These are phyloP conservation scores for Drosophila littoralis DNA, from an alignment of 1,140 invertebrate species.

Conservation along the genomic window DNA sequence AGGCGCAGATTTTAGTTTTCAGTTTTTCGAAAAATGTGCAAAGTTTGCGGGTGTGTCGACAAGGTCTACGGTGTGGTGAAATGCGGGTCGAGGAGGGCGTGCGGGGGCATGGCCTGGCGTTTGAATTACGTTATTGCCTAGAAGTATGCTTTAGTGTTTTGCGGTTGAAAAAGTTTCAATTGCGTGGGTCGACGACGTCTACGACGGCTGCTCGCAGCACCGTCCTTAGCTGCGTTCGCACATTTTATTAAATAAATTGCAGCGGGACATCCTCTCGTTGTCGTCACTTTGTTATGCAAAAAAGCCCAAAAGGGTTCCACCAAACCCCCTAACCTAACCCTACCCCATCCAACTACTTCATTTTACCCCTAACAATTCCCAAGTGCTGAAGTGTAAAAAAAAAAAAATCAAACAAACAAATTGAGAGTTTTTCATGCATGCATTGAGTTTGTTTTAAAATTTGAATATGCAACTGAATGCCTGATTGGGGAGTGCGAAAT, in stretches of 20 bases:
- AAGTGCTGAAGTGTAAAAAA: constrained; percentile 50
- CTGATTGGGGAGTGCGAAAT: constrained; percentile 8
- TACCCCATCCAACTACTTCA: background rate
- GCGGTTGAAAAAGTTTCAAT: constrained; percentile 81
- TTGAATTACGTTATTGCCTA: constrained; percentile 80
- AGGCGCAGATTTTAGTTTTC: constrained; percentile 53
- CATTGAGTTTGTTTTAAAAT: constrained; percentile 37
- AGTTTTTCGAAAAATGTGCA: constrained; percentile 65
- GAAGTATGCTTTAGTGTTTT: constrained; percentile 78
- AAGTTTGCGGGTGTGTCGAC: constrained; percentile 73
- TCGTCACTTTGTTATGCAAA: constrained; percentile 71
- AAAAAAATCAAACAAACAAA: constrained; percentile 60
- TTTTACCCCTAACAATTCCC: constrained; percentile 7
- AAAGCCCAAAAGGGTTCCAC: constrained; percentile 49
- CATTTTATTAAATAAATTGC: constrained; percentile 79
- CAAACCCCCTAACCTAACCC: background rate
- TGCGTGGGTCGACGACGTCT: constrained; percentile 68
- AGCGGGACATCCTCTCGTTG: constrained; percentile 46
- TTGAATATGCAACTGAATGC: constrained; percentile 27
- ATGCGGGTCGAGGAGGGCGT: background rate
- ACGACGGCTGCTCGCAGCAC: constrained; percentile 10
- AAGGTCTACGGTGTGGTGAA: constrained; percentile 37
- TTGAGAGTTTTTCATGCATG: constrained; percentile 52
- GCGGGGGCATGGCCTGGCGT: constrained; percentile 33
- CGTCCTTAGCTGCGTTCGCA: constrained; percentile 31